These are phyloP conservation scores for Ypsolopha sequella DNA, from an alignment of 2,888 invertebrate species.

Conservation along the genomic window DNA sequence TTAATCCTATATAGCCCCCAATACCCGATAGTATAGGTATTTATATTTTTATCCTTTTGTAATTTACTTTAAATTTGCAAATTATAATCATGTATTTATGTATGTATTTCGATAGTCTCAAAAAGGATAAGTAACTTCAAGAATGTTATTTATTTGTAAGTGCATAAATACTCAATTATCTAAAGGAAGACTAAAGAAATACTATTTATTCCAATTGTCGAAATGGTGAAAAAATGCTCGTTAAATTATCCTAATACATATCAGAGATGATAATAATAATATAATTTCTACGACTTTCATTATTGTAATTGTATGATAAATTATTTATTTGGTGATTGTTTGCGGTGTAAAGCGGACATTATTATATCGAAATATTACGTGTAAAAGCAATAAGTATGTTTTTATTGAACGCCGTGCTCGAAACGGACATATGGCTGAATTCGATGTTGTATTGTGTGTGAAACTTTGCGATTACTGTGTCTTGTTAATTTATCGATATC, in stretches of 20 bases:
- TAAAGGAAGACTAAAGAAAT: background rate
- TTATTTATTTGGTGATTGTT: constrained; percentile 54
- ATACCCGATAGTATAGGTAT: constrained; percentile 34
- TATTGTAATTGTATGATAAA: constrained; percentile 31
- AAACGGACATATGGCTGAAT: constrained; percentile 41
- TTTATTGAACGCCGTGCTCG: constrained; percentile 51
- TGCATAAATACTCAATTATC: constrained; percentile 1
- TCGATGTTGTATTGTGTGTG: constrained; percentile 64
- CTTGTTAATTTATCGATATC: constrained; percentile 5
- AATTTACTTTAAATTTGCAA: background rate
- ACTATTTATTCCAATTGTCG: background rate
- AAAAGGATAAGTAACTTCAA: background rate
- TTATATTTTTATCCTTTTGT: constrained; percentile 14
- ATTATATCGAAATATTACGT: constrained; percentile 52
- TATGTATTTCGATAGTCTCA: background rate
- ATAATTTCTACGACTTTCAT: constrained; percentile 25
- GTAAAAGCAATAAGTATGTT: constrained; percentile 68
- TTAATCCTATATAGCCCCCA: constrained; percentile 46
- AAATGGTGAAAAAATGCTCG: constrained; percentile 6
- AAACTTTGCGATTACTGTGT: constrained; percentile 49
- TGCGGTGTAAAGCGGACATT: constrained; percentile 49
- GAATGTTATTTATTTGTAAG: constrained; percentile 3
- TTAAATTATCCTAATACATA: constrained; percentile 30
- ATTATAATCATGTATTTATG: background rate
- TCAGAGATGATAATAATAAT: constrained; percentile 40